These are phyloP conservation scores for Ephialtes manifestator DNA, from an alignment of 2,888 invertebrate species.

Conservation along the genomic window DNA sequence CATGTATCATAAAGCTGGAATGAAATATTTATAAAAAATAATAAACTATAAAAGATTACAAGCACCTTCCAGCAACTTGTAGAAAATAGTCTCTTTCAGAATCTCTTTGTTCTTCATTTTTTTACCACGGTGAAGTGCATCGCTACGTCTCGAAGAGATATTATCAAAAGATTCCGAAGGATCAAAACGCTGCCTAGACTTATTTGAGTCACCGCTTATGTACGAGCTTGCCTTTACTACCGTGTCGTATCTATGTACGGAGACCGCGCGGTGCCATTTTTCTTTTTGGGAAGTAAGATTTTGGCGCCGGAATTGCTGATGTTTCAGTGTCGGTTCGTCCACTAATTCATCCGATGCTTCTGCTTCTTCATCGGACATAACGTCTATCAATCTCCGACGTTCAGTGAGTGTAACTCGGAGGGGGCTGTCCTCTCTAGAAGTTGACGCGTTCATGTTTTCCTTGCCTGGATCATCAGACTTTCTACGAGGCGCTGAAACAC, in stretches of 20 bases:
- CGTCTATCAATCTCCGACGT: not conserved
- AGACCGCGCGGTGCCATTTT: slow-evolving; percentile 1
- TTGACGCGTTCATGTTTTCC: not conserved
- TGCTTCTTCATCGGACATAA: not conserved
- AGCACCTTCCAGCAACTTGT: slow-evolving; percentile 18
- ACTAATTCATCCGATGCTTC: slow-evolving; percentile 1
- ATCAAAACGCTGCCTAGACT: not conserved
- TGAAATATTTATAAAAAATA: no score
- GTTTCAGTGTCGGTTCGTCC: not conserved
- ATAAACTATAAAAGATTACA: slow-evolving; percentile 1
- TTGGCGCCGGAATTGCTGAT: not conserved
- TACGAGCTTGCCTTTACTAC: not conserved
- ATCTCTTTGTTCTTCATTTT: slow-evolving; percentile 8
- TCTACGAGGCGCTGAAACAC: not conserved
- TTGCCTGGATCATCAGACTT: not conserved
- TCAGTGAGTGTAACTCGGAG: not conserved
- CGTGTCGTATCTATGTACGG: not conserved
- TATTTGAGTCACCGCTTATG: not conserved
- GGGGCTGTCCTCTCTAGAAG: slow-evolving; percentile 6
- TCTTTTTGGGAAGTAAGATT: not conserved
- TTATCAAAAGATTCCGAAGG: not conserved
- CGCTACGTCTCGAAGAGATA: slow-evolving; percentile 5
- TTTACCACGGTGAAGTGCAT: not conserved
- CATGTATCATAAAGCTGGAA: not conserved
- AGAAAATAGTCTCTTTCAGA: slow-evolving; percentile 13